Evolutionary conservation across 2,113 vertebrate genomes (phyloP).

Genomic region (Psilopsiagon aymara): DNA sequence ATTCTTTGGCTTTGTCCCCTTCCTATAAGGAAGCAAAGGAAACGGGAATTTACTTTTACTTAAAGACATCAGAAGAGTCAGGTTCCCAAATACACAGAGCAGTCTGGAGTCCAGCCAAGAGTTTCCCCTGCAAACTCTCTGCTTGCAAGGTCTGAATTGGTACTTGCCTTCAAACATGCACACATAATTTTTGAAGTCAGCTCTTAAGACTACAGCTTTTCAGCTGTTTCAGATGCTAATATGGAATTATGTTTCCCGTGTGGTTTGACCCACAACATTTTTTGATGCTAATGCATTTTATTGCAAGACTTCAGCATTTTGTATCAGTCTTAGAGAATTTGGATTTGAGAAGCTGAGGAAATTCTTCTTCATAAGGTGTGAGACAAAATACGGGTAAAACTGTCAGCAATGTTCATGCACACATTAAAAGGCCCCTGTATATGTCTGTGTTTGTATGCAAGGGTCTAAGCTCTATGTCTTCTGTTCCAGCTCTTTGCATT

Average conservation of each 20-base stretch:
- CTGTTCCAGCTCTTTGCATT: neutral
- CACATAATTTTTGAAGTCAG: neutral
- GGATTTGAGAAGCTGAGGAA: neutral
- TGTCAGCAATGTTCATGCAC: neutral
- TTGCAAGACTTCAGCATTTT: neutral
- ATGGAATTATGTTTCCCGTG: neutral
- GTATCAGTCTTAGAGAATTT: neutral
- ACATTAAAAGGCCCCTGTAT: neutral
- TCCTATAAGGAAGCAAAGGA: neutral
- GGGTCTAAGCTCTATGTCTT: neutral
- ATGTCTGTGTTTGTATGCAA: neutral
- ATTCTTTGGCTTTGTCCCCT: neutral
- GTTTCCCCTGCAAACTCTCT: neutral
- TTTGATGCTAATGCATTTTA: neutral
- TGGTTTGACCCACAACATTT: neutral
- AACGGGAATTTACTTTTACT: neutral
- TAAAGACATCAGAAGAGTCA: neutral
- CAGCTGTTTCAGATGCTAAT: neutral
- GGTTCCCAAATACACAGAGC: neutral
- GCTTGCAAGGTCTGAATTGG: neutral
- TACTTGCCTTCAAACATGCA: neutral
- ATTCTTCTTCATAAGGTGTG: neutral
- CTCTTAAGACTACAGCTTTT: neutral
- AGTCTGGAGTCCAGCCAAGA: neutral
- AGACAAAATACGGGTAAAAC: neutral